phyloP scores from a whole-genome alignment of 1,140 invertebrate species.

The Asobara japonica region DNA sequence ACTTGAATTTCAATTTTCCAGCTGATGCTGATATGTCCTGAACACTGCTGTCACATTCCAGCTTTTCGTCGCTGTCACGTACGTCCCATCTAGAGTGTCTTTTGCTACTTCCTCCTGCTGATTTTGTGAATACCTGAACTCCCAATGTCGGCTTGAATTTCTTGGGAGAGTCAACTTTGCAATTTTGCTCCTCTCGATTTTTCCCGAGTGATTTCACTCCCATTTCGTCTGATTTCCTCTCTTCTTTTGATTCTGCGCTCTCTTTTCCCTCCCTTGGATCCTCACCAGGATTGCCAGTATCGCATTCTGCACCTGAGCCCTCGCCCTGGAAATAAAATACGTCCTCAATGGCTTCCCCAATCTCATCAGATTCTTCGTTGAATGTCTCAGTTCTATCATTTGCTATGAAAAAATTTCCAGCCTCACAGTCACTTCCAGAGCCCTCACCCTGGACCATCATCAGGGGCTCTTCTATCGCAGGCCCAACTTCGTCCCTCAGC shows the following conservation, averaged over 20 bases:
- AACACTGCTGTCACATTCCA: conserved; percentile 52
- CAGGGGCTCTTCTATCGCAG: conserved; percentile 78
- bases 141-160: conserved; percentile 62
- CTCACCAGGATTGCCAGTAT: conserved; percentile 72
- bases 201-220: background rate
- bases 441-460: conserved; percentile 80
- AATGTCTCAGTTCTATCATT: too few species aligned
- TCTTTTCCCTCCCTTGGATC: conserved; percentile 53
- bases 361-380: conserved; percentile 4
- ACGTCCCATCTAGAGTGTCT: conserved; percentile 67
- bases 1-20: conserved; percentile 26
- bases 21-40: conserved; percentile 52
- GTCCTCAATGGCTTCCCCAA: conserved; percentile 78
- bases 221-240: background rate
- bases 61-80: conserved; percentile 53
- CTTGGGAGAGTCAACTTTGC: conserved; percentile 42
- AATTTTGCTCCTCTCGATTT: conserved; percentile 35
- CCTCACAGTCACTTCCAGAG: conserved; percentile 76
- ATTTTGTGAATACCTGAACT: conserved; percentile 58
- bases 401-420: conserved; percentile 64
- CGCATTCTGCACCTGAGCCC: conserved; percentile 77
- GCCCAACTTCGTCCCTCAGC: conserved; percentile 69
- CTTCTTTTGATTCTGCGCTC: conserved; percentile 53
- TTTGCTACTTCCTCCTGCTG: conserved; percentile 47
- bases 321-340: conserved; percentile 77